phyloP scores from a whole-genome alignment of 1,140 invertebrate species.

The Himalopsyche phryganea region DNA sequence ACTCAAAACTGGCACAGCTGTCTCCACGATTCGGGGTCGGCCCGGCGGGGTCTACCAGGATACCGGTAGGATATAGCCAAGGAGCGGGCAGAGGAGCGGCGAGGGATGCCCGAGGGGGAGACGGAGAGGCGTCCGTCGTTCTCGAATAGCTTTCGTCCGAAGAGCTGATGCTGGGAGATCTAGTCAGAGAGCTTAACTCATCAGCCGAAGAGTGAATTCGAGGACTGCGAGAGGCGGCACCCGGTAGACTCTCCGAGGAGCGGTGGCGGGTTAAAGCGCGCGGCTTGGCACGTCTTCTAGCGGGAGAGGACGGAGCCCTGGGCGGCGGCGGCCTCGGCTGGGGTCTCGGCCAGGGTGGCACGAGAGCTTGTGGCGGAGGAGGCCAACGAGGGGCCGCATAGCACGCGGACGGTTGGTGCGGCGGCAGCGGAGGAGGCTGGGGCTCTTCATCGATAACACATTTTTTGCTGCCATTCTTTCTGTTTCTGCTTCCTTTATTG shows the following conservation, averaged over 20 bases:
- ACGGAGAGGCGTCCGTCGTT: slow-evolving; percentile 62
- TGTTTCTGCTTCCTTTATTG: slow-evolving; percentile 42
- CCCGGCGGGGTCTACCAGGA: slow-evolving; percentile 26
- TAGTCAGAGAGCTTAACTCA: slow-evolving; percentile 73
- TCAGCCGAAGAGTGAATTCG: slow-evolving; percentile 74
- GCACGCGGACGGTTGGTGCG: slow-evolving; percentile 42
- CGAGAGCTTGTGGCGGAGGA: slow-evolving; percentile 47
- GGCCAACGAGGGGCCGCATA: slow-evolving; percentile 44
- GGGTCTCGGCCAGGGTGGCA: slow-evolving; percentile 57
- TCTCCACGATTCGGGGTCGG: slow-evolving; percentile 53
- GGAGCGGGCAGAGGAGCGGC: slow-evolving; percentile 55
- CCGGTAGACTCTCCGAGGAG: slow-evolving; percentile 62
- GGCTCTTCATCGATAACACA: slow-evolving; percentile 39
- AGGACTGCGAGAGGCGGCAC: slow-evolving; percentile 47
- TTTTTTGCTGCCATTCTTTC: slow-evolving; percentile 37
- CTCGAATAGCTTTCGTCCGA: slow-evolving; percentile 78
- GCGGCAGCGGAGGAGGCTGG: slow-evolving; percentile 53
- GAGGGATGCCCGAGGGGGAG: slow-evolving; percentile 55
- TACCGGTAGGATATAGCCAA: slow-evolving; percentile 34
- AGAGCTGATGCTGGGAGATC: slow-evolving; percentile 73
- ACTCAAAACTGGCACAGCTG: slow-evolving; percentile 63
- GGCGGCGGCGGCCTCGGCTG: slow-evolving; percentile 45
- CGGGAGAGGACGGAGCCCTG: slow-evolving; percentile 42
- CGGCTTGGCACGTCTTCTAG: slow-evolving; percentile 28
- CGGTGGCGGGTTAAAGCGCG: slow-evolving; percentile 52